Conservation (phyloP, 2,113 vertebrate species). For the Brachypteracias leptosomus region DNA sequence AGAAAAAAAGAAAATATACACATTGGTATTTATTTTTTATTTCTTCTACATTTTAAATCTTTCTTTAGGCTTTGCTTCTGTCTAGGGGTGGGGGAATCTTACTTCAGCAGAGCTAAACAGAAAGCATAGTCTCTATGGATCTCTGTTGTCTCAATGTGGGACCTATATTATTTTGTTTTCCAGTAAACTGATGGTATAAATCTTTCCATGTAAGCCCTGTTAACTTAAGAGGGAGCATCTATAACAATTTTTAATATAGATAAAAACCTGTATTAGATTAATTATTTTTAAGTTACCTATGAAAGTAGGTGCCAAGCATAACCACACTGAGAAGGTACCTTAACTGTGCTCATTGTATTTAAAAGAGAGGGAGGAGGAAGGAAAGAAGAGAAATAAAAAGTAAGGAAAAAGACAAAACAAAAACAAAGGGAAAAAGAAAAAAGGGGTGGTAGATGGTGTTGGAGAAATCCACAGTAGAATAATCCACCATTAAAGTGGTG, state of each 20-base stretch:
- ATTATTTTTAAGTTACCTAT: not conserved
- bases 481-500: not conserved
- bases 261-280: not conserved
- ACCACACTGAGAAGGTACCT: not conserved
- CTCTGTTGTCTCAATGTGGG: not conserved
- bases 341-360: not conserved
- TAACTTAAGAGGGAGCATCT: not conserved
- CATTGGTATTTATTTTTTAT: not conserved
- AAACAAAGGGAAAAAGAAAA: accelerated
- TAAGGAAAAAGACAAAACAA: not conserved
- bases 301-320: not conserved
- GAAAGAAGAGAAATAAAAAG: not conserved
- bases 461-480: not conserved
- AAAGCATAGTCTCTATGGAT: not conserved
- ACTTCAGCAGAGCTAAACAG: not conserved
- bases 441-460: too few relatives aligned
- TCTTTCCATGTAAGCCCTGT: not conserved
- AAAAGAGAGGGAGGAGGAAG: not conserved
- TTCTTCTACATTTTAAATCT: not conserved
- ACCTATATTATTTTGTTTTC: not conserved
- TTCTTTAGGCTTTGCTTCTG: not conserved
- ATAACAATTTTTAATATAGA: not conserved
- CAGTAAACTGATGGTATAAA: not conserved
- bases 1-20: not conserved
- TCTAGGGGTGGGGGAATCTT: accelerated